phyloP scores from a whole-genome alignment of 2,797 vertebrate genomes.

The Sebastes hopkinsi region DNA sequence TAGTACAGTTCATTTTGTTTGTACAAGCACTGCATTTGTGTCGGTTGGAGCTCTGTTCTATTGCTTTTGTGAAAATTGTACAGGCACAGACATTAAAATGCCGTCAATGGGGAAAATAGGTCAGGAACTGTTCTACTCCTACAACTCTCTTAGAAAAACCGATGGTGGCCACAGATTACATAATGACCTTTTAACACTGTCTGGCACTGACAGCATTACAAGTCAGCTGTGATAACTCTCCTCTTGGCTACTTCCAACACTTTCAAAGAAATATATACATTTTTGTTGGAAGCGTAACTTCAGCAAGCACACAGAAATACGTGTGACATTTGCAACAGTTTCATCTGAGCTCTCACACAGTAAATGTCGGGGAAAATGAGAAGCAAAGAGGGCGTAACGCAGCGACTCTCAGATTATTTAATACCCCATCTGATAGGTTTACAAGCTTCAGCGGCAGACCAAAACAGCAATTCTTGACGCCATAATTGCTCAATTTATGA shows the following conservation, averaged over 20 bases:
- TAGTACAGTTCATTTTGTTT: no score
- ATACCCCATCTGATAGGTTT: conserved; percentile 65
- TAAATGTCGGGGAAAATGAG: conserved; percentile 76
- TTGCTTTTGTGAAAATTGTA: not conserved
- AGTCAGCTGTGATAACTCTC: not conserved
- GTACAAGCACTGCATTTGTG: not conserved
- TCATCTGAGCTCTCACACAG: conserved; percentile 26
- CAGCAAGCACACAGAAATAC: not conserved
- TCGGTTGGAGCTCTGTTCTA: not conserved
- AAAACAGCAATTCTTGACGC: conserved; percentile 66
- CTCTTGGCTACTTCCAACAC: not conserved
- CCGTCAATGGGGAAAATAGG: not conserved
- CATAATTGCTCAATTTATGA: conserved; percentile 70
- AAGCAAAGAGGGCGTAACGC: conserved; percentile 67
- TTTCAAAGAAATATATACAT: not conserved
- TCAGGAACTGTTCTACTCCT: not conserved
- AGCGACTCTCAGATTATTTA: conserved; percentile 61
- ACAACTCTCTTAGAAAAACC: not conserved
- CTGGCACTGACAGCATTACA: not conserved
- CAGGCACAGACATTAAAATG: not conserved
- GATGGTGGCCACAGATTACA: not conserved
- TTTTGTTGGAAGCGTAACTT: not conserved
- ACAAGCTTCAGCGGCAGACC: conserved; percentile 63
- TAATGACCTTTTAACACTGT: conserved; percentile 11
- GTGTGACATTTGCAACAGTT: conserved; percentile 9